Evolutionary conservation across 2,888 invertebrate genomes (phyloP), one percentile per base, ranked within the genome.

Genomic region (Drosophila picticornis): DNA sequence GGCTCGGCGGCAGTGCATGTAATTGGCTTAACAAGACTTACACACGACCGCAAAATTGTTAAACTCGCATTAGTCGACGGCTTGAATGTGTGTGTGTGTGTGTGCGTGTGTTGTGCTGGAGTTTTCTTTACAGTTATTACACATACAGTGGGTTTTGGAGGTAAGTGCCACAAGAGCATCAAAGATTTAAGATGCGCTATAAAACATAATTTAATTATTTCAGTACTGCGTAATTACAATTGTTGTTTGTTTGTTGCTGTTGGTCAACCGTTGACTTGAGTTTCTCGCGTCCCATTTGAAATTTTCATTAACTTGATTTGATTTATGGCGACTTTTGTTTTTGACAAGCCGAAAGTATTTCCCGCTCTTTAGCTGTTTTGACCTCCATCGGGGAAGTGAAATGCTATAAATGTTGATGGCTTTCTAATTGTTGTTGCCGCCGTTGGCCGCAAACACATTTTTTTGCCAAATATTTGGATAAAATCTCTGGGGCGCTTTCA

Each of bases 131-230:
- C 90, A 77, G 83, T 88, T 90, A 88, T 73, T 70, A 70, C 62
- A 65, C 78, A 71, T 69, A 60, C 73, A 75, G 51, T 55, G 80
- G 61, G 58, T 40, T 66, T 51, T 64, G 50, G 34, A 34, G 57
- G 61, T 59, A 75, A 71, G n/a, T 56, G 58, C 72, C 53, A 55
- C 55, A 62, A 19, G 52, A 60, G 57, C 69, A 64, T 58, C 68
- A 77, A 68, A 63, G 75, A 68, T 73, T 66, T 73, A 52, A 72
- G 69, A 56, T 62, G 71, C 73, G 75, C 86, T 75, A 80, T 87
- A 81, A 87, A 90, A 78, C 72, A 90, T 86, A 80, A 83, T 88
- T 87, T 85, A 79, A 87, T 87, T 86, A 88, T 77, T 85, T 80
- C 55, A 59, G 52, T 34, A 64, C 70, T 71, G 61, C 70, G 75